A percentile compares a stretch with the other conserved stretches of the same genome.
Evolutionary conservation across 2,113 vertebrate genomes (phyloP).

Genomic region (Puntigrus tetrazona): DNA sequence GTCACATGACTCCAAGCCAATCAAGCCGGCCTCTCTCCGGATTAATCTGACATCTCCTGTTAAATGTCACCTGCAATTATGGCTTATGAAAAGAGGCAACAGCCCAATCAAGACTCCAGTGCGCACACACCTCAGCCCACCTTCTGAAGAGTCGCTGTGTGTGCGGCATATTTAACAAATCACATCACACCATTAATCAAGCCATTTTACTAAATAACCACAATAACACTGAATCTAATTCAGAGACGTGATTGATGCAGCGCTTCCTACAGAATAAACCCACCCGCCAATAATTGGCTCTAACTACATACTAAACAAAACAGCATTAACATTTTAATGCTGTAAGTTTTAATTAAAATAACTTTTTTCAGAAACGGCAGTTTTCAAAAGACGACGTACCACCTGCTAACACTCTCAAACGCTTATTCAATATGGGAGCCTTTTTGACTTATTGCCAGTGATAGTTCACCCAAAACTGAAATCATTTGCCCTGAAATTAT

Average conservation of each 20-base stretch:
- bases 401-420: not conserved
- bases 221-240: slow-evolving; percentile 16
- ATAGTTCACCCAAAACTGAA: no score
- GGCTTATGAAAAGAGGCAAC: slow-evolving; percentile 58
- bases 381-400: not conserved
- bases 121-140: slow-evolving; percentile 44
- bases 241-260: not conserved
- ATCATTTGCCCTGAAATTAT: no score
- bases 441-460: not conserved
- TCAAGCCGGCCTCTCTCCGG: slow-evolving; percentile 56
- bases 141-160: not conserved
- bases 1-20: slow-evolving; percentile 60
- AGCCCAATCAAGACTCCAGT: slow-evolving; percentile 57
- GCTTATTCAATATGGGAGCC: not conserved
- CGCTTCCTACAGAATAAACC: not conserved
- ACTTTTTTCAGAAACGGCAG: not conserved
- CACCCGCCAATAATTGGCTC: not conserved
- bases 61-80: slow-evolving; percentile 70
- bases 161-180: not conserved
- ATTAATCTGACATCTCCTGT: slow-evolving; percentile 67
- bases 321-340: not conserved
- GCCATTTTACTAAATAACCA: slow-evolving; percentile 7
- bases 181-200: slow-evolving; percentile 10
- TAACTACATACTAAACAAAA: not conserved
- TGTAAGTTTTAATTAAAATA: not conserved